These are phyloP conservation scores for Melanargia galathea DNA, from an alignment of 2,888 invertebrate genomes.

Conservation along the genomic window DNA sequence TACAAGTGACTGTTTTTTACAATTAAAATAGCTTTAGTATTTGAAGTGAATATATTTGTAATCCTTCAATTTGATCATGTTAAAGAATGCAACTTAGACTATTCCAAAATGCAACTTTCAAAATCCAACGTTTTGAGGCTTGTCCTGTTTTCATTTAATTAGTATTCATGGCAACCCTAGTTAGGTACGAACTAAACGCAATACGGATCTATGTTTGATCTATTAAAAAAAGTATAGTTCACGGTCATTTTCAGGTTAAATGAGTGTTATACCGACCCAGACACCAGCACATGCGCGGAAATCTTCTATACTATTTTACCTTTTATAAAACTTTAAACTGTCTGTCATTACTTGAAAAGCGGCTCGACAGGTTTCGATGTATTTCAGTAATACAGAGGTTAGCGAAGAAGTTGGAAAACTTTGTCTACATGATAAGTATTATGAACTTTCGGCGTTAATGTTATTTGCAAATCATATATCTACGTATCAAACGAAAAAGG, in stretches of 20 bases:
- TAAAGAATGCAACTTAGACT: too few relatives aligned
- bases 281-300: constrained; percentile 54
- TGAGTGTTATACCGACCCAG: constrained; percentile 39
- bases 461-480: too few relatives aligned
- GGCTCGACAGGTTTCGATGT: too few relatives aligned
- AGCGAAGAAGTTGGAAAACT: background rate
- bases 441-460: background rate
- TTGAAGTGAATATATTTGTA: too few relatives aligned
- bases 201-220: constrained; percentile 66
- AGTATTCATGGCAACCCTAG: background rate
- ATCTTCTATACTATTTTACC: too few relatives aligned
- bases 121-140: background rate
- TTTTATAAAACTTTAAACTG: too few relatives aligned
- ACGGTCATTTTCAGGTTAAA: constrained; percentile 54
- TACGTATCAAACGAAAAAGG: too few relatives aligned
- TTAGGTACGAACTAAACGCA: constrained; percentile 43
- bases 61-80: too few relatives aligned
- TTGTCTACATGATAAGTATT: background rate
- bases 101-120: background rate
- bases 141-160: background rate
- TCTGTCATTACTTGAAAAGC: too few relatives aligned
- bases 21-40: too few relatives aligned
- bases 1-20: too few relatives aligned
- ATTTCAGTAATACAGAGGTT: too few relatives aligned
- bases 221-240: constrained; percentile 72